Conservation (phyloP, 2,797 vertebrate genomes). For the Trachurus trachurus region DNA sequence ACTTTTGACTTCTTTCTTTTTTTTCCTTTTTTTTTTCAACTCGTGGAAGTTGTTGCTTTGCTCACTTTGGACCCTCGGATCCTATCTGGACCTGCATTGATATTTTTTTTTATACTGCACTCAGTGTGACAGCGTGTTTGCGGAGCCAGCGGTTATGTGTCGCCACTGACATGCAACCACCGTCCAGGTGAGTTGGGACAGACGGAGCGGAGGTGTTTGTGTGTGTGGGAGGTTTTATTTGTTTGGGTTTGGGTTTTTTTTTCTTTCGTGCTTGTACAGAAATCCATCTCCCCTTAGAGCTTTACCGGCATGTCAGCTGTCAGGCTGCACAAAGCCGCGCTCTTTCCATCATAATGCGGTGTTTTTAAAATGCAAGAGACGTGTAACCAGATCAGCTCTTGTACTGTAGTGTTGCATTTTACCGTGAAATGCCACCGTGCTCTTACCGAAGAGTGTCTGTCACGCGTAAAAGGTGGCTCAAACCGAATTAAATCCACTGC, state of each 20-base stretch:
- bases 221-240: neutral
- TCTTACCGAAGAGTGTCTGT: neutral
- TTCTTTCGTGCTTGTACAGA: neutral
- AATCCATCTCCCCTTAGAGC: neutral
- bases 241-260: neutral
- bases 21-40: neutral
- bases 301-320: conserved; percentile 29
- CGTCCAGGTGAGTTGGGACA: conserved; percentile 66
- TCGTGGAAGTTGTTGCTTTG: neutral
- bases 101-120: neutral
- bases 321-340: neutral
- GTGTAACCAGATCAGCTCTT: neutral
- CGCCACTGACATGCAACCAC: conserved; percentile 64
- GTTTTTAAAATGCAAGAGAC: conserved; percentile 2
- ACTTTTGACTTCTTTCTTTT: neutral
- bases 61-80: conserved; percentile 23
- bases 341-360: neutral
- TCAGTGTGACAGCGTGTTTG: conserved; percentile 5
- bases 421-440: neutral
- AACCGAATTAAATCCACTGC: rapidly evolving
- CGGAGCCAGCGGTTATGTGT: conserved; percentile 44
- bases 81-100: neutral
- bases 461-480: neutral
- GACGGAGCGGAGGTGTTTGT: neutral
- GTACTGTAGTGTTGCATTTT: neutral